Evolutionary conservation across 1,140 invertebrate genomes (phyloP), one percentile per base, ranked within the genome.

Genomic region (Cylas formicarius): DNA sequence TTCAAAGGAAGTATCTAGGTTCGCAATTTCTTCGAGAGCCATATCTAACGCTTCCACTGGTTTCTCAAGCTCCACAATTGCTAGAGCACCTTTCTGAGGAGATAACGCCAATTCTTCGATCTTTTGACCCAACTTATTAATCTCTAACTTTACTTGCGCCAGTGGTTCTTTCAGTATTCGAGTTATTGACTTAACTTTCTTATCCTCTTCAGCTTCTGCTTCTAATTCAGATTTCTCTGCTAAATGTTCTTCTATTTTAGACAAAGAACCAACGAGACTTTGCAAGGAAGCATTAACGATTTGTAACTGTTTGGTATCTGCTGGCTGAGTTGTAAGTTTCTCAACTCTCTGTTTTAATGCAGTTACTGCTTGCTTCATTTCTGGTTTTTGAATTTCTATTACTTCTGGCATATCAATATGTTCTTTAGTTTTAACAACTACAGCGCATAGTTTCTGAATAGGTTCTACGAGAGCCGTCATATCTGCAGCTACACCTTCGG

Each of bases 371-470:
- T 16, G 11, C 28, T 38, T 24, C 33, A 29, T 21, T 13, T 45
- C 33, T n/a, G 43, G 11, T 14, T 18, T 20, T 45, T 38, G 22
- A 4, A 21, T 20, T 19, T 45, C 23, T 10, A 41, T 11, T 14
- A 33, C 7, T 23, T 40, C 11, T 5, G 38, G n/a, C 10, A 18
- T 20, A 11, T 20, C 10, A 18, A 33, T 1, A 11, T 2, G n/a
- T 11, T 19, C 17, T 20, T 21, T 17, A n/a, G 14, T 43, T 4
- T 10, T 3, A 13, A 18, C 20, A 7, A 22, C 18, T 17, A 19
- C 10, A 13, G 9, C 13, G 14, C 3, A 16, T 13, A 43, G 9
- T 19, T 34, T 33, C 7, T 34, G 13, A 9, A 43, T 19, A 4
- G 29, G 28, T 43, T 34, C 11, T 8, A 10, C 20, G 9, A 34